Percentiles rank a stretch among this genome's conserved stretches.
Evolutionary conservation across 2,113 vertebrate species (phyloP).

Genomic region (Tonatia bakeri): DNA sequence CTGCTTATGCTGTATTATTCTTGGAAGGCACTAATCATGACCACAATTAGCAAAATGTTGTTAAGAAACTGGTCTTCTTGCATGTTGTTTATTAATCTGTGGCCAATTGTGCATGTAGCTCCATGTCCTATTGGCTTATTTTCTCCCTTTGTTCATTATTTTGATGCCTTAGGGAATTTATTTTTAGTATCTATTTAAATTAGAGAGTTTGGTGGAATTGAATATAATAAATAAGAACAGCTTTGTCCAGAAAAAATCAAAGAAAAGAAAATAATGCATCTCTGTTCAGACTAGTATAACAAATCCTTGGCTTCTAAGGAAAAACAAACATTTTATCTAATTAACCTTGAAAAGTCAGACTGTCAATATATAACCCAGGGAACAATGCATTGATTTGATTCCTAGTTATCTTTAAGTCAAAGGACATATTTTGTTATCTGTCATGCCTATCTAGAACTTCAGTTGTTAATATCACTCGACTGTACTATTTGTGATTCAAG

Average conservation of each 20-base stretch:
- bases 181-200: conserved; percentile 59
- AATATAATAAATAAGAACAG: conserved; percentile 51
- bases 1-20: conserved; percentile 20
- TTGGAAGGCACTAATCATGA: conserved; percentile 49
- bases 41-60: conserved; percentile 48
- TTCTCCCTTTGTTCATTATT: conserved; percentile 46
- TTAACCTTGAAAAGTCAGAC: background rate
- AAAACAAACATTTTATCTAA: conserved; percentile 20
- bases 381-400: background rate
- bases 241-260: conserved; percentile 48
- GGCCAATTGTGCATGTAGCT: conserved; percentile 7
- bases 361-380: background rate
- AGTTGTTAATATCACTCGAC: background rate
- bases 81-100: conserved; percentile 30
- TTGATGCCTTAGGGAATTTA: conserved; percentile 30
- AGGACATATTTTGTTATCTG: background rate
- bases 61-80: conserved; percentile 50
- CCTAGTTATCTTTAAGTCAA: background rate
- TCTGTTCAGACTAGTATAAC: background rate
- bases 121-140: conserved; percentile 36
- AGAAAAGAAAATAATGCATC: conserved; percentile 25
- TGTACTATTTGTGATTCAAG: background rate
- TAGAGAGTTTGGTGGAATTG: conserved; percentile 60
- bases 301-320: background rate
- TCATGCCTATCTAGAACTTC: background rate